Base-by-base conservation (phyloP, 2,797 vertebrate genomes). In the Rousettus madagascariensis region DNA sequence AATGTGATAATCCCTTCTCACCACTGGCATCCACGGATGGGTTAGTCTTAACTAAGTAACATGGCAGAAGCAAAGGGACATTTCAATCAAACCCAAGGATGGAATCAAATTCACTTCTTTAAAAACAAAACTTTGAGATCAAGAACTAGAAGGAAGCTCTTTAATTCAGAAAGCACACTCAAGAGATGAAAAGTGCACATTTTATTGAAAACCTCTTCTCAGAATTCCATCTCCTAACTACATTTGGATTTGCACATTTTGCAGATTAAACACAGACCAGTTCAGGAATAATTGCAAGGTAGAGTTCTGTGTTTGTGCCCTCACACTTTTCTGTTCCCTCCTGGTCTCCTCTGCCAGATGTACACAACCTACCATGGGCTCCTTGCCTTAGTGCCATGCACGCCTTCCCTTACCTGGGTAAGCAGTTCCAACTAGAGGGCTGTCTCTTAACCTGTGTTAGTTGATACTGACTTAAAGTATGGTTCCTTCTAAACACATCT, bases 51-150 rank as follows among this genome's bases (percentile, higher is more conserved):
- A 69, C 59, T 36, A 75, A 72, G 6, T 19, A 46, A 51, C 15
- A 33, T 5, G 80, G 24, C 11, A 59, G 19, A 74, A 63, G 20
- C 43, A 38, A 75, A 93, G 66, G 22, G 17, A 68, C 26, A 55
- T 75, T 86, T 82, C n/a, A 71, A 51, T 71, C 55, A 75, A 95
- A 79, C 5, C 26, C 61, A 74, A 91, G 24, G n/a, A 79, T 20
- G n/a, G 66, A 84, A 66, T 51, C 30, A 94, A 95, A 87, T 20
- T 86, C 33, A 83, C 12, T 94, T 75, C 17, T 95, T 89, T 36
- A 12, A 24, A 87, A 69, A 84, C 4, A 53, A 92, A 91, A 49
- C 15, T 3, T 49, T 55, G 19, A 59, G 43, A 77, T 83, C 33
- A 79, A 41, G 11, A 82, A 55, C 16, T 65, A 8, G 66, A 94